Conservation (phyloP, 2,888 invertebrate species). For the Rhagonycha fulva region DNA sequence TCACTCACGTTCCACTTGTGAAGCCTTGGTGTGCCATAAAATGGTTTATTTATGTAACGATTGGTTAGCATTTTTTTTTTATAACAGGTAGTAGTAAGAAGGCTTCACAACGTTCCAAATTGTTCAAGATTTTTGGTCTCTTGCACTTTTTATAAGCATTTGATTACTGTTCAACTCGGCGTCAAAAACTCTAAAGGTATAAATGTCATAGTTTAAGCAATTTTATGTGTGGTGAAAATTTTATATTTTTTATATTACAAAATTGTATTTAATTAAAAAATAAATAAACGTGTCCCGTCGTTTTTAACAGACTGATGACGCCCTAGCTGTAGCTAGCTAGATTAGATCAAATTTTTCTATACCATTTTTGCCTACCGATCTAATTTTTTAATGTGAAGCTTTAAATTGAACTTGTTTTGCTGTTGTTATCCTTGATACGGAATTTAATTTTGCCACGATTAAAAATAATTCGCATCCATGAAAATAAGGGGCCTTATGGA, state of each 20-base stretch:
- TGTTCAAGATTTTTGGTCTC: not conserved
- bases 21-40: not conserved
- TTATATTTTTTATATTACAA: conserved; percentile 5
- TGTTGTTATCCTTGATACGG: not conserved
- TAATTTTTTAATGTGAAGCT: not conserved
- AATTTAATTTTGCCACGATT: not conserved
- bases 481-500: conserved; percentile 1
- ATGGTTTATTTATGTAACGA: not conserved
- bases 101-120: not conserved
- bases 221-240: not conserved
- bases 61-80: not conserved
- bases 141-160: not conserved
- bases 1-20: not conserved
- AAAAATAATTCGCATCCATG: not conserved
- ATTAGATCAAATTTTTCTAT: not conserved
- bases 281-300: not conserved
- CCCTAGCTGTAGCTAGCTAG: not conserved
- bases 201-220: not conserved
- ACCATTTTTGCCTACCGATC: not conserved
- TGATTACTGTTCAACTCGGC: not conserved
- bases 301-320: conserved; percentile 1
- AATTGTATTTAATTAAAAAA: conserved; percentile 1
- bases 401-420: not conserved
- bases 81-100: no score
- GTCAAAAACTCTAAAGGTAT: not conserved